Base-by-base conservation (phyloP, 1,140 invertebrate genomes). In the Coptotermes formosanus region DNA sequence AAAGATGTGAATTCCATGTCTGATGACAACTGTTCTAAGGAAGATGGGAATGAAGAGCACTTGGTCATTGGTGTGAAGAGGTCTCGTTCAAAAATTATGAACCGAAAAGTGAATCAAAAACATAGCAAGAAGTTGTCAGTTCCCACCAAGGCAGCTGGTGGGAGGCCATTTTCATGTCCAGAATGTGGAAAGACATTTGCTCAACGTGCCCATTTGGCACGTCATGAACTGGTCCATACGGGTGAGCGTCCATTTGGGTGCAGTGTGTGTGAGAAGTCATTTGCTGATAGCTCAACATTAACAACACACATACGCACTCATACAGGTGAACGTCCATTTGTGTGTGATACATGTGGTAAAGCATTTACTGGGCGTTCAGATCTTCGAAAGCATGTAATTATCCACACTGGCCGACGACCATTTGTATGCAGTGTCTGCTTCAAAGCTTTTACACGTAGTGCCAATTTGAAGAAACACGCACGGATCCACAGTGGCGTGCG, bases 281-380 rank as follows among this genome's bases (percentile, higher is more conserved):
- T 95, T 88, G 94, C 94, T 23, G 90, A 94, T 25, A 96, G 95
- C 87, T 96, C 96, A 85, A 98, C 97, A 91, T 92, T 98, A 9
- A 95, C 96, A 87, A 96, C 97, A 88, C 97, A 98, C 90, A 92
- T 97, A 87, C 92, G 96, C 83, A 94, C 94, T 59, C 95, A 96
- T 90, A 93, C 93, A 59, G 94, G 94, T 1, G 92, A 91, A 87
- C 95, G 92, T 92, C 85, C 91, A 0, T 94, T 93, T 88, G 89
- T 93, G 14, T 94, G 94, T 90, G 92, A 94, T 92, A 88, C 92
- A n/a, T 94, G 94, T 89, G 92, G 93, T 6, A 93, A 94, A 85
- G 92, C 93, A 88, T 97, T 97, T 90, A 93, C 94, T 1, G 89
- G 92, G 14, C 92, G 92, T 85, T 93, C 93, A 85, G 93, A 93